Percentiles rank a stretch among this genome's conserved stretches.
phyloP scores from a whole-genome alignment of 2,113 vertebrate genomes.

The Apus apus region DNA sequence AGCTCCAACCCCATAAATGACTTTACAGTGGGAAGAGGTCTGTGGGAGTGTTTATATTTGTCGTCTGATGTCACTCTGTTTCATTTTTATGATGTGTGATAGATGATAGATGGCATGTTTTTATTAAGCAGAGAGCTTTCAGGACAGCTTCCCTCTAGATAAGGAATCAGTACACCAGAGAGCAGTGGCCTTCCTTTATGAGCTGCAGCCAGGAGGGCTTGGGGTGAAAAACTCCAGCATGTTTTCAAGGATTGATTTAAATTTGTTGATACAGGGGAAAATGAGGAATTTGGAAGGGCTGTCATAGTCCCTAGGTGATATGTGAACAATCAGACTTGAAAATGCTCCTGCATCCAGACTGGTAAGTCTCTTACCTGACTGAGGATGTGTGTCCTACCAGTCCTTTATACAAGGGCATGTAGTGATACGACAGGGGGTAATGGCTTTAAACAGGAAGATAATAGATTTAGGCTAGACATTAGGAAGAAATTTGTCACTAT shows the following conservation, averaged over 20 bases:
- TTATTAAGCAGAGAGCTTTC: background rate
- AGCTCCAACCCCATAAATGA: background rate
- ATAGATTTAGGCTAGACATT: too few relatives aligned
- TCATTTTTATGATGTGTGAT: constrained; percentile 21
- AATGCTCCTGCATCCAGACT: background rate
- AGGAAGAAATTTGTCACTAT: too few relatives aligned
- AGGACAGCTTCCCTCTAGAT: background rate
- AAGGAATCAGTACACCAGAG: background rate
- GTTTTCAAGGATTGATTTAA: background rate
- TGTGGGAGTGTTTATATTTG: constrained; percentile 36
- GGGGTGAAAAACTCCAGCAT: background rate
- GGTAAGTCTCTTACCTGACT: background rate
- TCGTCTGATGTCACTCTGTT: background rate
- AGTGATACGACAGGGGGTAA: too few relatives aligned
- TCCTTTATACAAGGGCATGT: background rate
- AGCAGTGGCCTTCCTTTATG: background rate
- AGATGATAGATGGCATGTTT: background rate
- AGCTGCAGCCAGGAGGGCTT: background rate
- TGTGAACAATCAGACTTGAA: background rate
- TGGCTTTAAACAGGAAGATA: too few relatives aligned
- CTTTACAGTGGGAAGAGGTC: background rate
- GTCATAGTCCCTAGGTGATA: background rate
- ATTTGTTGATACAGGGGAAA: background rate
- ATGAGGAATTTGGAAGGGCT: background rate
- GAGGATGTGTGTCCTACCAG: background rate